Base-by-base conservation (phyloP, 1,140 invertebrate species). In the Lamellibrachia luymesi region DNA sequence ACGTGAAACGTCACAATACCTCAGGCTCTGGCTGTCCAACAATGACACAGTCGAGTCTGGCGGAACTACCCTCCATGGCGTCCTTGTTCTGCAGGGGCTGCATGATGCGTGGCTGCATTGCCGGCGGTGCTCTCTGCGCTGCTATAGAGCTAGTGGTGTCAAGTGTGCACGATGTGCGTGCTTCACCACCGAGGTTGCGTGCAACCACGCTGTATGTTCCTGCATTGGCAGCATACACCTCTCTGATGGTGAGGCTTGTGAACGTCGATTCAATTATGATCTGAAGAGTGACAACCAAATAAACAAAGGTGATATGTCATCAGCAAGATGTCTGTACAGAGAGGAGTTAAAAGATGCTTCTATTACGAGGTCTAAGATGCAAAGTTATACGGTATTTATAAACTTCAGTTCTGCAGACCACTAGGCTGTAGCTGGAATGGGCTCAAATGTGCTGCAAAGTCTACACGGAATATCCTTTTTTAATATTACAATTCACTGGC, bases 171-270 rank as follows among this genome's bases (percentile, higher is more conserved):
- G 94, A 94, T 51, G 95, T 95, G 51, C 95, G 94, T 1, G 95
- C 95, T 94, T 97, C 97, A 51, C 99, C 99, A 90, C 98, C 98
- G 4, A 98, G 97, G 96, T 99, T 99, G 95, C 99, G 99, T 22
- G 99, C 98, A 22, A 99, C 98, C 95, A 99, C 99, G 0, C 98
- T 99, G 96, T 99, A 99, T 91, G 98, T 98, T 2, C 99, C 99
- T 2, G 98, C 98, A 96, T 99, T 99, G 97, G 99, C 99, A 0
- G 98, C 98, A 96, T 99, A 99, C 1, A 99, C 98, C 97, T 99
- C 99, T 92, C 98, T 97, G 94, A 99, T 99, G 49, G 99, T 98
- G 38, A 99, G 96, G 4, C 98, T 94, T 13, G 95, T 95, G 92
- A 94, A 94, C 90, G 92, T 92, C 8, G 50, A 52, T n/a, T 92